Conservation (phyloP, 92 coral and sea anemone species). For the Umimayanthus kanabou region DNA sequence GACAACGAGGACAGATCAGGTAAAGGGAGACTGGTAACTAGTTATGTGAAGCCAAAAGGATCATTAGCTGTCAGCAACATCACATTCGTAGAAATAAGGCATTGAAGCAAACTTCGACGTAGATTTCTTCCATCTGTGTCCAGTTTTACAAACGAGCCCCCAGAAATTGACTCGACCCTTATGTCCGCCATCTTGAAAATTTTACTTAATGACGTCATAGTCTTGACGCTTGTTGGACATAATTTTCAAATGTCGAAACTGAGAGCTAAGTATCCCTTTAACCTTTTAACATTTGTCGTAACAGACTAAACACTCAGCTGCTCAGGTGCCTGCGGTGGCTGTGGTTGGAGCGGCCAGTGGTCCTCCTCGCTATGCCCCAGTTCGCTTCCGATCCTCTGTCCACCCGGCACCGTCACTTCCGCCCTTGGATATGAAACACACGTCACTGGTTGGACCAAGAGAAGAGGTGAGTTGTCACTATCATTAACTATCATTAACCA, state of each 20-base stretch:
- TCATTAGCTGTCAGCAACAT: too few species aligned
- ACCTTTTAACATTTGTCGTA: not conserved
- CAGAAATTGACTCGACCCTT: too few species aligned
- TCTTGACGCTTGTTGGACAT: too few species aligned
- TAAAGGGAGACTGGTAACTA: conserved; percentile 19
- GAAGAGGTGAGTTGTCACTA: conserved; percentile 60
- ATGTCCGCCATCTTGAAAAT: too few species aligned
- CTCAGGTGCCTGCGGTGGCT: conserved; percentile 93
- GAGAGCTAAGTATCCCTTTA: not conserved
- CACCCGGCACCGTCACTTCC: conserved; percentile 92
- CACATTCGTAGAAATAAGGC: too few species aligned
- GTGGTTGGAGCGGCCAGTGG: conserved; percentile 94
- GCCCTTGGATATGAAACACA: conserved; percentile 75
- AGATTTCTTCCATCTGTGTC: too few species aligned
- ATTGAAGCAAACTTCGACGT: too few species aligned
- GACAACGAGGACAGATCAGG: conserved; percentile 40
- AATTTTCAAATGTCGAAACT: too few species aligned
- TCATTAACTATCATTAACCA: too few species aligned
- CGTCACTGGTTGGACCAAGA: conserved; percentile 85
- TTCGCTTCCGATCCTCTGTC: conserved; percentile 93
- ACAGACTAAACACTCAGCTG: conserved; percentile 79
- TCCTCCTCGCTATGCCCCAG: conserved; percentile 88
- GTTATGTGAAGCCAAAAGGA: not conserved
- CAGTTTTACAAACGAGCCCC: too few species aligned
- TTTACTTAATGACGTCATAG: too few species aligned